Evolutionary conservation across 2,113 vertebrate species (phyloP).

Genomic region (Dolichotis patagonum): DNA sequence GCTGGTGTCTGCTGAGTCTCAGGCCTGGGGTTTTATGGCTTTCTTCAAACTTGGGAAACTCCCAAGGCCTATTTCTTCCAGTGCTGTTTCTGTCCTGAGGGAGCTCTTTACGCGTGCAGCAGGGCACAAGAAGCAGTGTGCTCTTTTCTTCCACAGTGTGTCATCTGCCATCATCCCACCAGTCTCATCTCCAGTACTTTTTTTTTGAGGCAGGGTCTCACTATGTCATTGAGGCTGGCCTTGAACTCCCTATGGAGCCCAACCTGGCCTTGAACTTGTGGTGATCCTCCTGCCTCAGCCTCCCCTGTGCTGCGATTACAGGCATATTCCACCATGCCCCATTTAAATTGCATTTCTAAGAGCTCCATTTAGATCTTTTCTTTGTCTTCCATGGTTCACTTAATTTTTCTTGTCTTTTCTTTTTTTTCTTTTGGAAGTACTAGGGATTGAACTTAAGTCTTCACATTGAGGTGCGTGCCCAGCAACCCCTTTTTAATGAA

Average conservation of each 20-base stretch:
- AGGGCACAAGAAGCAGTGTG: not conserved
- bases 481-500: not conserved
- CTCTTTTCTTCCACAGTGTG: not conserved
- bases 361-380: not conserved
- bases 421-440: not conserved
- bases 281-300: not conserved
- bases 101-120: rapidly evolving
- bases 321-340: not conserved
- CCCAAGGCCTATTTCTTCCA: not conserved
- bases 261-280: too few relatives aligned
- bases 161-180: not conserved
- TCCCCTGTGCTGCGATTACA: not conserved
- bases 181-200: not conserved
- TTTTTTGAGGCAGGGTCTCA: too few relatives aligned
- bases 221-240: too few relatives aligned
- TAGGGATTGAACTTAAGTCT: not conserved
- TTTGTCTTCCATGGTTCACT: not conserved
- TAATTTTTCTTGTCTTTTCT: not conserved
- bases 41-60: not conserved
- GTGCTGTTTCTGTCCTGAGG: too few relatives aligned
- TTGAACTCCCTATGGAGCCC: too few relatives aligned
- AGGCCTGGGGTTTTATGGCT: not conserved
- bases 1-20: not conserved
- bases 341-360: not conserved
- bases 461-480: not conserved